phyloP scores from a whole-genome alignment of 2,113 vertebrate genomes.

The Miniopterus natalensis region DNA sequence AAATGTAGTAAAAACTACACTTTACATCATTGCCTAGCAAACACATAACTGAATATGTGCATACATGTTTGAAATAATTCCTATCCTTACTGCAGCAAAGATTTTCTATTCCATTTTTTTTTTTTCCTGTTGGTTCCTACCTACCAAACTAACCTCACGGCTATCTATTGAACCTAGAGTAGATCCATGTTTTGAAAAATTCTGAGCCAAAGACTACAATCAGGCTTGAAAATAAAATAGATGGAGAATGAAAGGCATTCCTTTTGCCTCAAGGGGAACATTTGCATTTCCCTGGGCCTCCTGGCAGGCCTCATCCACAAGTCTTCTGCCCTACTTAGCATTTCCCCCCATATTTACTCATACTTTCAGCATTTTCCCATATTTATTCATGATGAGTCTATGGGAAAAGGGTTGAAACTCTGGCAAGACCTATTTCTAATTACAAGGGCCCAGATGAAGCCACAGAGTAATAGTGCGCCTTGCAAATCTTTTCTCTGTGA shows the following conservation, averaged over 20 bases:
- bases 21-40: background rate
- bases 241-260: background rate
- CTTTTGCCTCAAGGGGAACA: background rate
- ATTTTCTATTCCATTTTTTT: background rate
- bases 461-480: background rate
- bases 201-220: background rate
- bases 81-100: background rate
- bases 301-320: background rate
- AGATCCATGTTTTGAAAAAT: background rate
- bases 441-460: background rate
- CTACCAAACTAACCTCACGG: background rate
- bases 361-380: background rate
- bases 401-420: background rate
- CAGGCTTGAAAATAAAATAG: background rate
- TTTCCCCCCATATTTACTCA: background rate
- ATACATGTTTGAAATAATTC: slow-evolving; percentile 28
- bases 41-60: background rate
- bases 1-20: background rate
- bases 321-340: background rate
- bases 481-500: background rate
- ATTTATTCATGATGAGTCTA: background rate
- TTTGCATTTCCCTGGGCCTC: background rate
- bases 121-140: background rate
- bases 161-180: background rate
- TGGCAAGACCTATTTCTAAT: background rate